These are phyloP conservation scores for Empidonax traillii DNA, from an alignment of 2,113 vertebrate genomes.

Conservation along the genomic window DNA sequence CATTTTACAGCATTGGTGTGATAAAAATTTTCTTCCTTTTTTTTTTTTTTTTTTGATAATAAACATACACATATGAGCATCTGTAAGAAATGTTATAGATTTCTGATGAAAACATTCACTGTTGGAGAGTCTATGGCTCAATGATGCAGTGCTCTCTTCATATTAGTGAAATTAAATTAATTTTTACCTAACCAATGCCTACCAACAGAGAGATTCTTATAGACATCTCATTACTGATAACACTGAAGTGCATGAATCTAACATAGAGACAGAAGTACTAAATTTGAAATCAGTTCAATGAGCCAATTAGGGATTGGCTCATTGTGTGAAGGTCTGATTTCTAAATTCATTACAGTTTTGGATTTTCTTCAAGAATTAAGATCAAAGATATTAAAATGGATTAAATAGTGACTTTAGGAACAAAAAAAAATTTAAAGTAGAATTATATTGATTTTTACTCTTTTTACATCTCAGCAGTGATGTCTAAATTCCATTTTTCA, in stretches of 20 bases:
- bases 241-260: background rate
- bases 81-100: background rate
- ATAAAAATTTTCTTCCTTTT: background rate
- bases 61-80: background rate
- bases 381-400: background rate
- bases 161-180: background rate
- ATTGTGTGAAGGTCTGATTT: background rate
- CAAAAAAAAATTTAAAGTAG: background rate
- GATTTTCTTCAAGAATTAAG: background rate
- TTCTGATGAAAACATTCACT: background rate
- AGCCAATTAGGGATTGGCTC: background rate
- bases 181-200: background rate
- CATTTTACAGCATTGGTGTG: background rate
- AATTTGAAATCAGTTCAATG: background rate
- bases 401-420: background rate
- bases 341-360: background rate
- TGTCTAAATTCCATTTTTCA: background rate
- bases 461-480: background rate
- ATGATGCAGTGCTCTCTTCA: background rate
- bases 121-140: background rate
- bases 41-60: background rate
- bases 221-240: background rate
- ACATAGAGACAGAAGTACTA: background rate
- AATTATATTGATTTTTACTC: background rate
- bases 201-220: background rate